Evolutionary conservation across 2,888 invertebrate genomes (phyloP), one percentile per base, ranked within the genome.

Genomic region (Stenodera caucasica): DNA sequence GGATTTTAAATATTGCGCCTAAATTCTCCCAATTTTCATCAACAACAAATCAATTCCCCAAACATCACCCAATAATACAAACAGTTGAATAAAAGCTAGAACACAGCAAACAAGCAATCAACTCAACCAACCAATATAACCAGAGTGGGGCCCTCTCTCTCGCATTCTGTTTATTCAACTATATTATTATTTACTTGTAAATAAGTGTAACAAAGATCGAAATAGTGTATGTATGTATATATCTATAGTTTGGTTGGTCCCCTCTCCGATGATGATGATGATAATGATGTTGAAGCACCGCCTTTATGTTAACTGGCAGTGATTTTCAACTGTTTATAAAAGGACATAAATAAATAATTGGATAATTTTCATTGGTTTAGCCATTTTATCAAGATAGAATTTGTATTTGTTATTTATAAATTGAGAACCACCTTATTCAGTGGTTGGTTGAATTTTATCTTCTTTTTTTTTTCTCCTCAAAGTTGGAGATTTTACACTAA

Each of bases 61-160:
- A 37, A 37, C 37, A 40, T 15, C 40, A 18, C 40, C 40, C 9
- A 40, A 40, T 40, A 40, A 40, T 11, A 40, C 40, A 40, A 18
- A 40, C 40, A 40, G 18, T 40, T 18, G 40, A 40, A 40, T 40
- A 40, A 40, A 40, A 40, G 40, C 40, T 40, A 9, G 18, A 29
- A 40, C 40, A 18, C 18, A 7, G 4, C 40, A 40, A 40, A 40
- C 40, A 40, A 18, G 18, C 18, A 40, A 40, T 9, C 18, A 40
- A 40, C 14, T 18, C 18, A 40, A 18, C 40, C 37, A 40, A 40
- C 40, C 18, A 18, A 40, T 8, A 8, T 7, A 40, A 18, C 40
- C 18, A 40, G 40, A 40, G 40, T 40, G 40, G 40, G 40, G 40
- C 6, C 7, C 15, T 37, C 37, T 37, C 40, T 40, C 40, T 18